phyloP scores from a whole-genome alignment of 2,113 vertebrate genomes.

The Sander vitreus region DNA sequence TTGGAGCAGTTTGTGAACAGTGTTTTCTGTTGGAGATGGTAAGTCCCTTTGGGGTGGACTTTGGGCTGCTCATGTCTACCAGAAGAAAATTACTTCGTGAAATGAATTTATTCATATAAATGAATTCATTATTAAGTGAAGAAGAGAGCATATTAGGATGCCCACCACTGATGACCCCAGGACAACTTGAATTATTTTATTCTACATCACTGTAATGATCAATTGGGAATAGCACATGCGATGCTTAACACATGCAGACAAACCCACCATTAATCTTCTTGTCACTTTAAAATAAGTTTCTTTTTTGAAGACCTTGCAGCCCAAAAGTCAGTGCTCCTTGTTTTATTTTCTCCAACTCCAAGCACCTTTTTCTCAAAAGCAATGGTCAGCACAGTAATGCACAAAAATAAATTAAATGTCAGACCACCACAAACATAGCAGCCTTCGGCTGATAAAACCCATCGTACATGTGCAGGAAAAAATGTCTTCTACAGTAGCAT shows the following conservation, averaged over 20 bases:
- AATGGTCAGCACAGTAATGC: constrained; percentile 12
- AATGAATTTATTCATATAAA: constrained; percentile 33
- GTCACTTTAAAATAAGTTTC: constrained; percentile 2
- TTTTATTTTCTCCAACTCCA: constrained; percentile 15
- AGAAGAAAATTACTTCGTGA: constrained; percentile 18
- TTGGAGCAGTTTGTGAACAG: too few relatives aligned
- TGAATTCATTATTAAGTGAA: constrained; percentile 30
- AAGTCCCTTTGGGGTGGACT: too few relatives aligned
- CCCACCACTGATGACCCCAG: constrained; percentile 3
- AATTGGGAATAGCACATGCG: constrained; percentile 5
- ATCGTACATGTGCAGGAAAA: not conserved
- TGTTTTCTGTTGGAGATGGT: too few relatives aligned
- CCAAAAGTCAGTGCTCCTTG: not conserved
- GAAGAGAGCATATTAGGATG: constrained; percentile 1
- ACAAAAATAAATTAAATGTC: constrained; percentile 42
- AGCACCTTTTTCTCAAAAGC: constrained; percentile 20
- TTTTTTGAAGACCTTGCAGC: constrained; percentile 14
- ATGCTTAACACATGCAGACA: not conserved
- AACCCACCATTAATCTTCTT: constrained; percentile 24
- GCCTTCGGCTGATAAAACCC: not conserved
- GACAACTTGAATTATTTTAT: not conserved
- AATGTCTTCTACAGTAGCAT: not conserved
- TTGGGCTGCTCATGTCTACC: not conserved
- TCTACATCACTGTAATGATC: not conserved
- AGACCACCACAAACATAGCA: constrained; percentile 9